A percentile compares a stretch with the other conserved stretches of the same genome.
phyloP scores from a whole-genome alignment of 2,888 invertebrate species.

The Ischnura elegans region DNA sequence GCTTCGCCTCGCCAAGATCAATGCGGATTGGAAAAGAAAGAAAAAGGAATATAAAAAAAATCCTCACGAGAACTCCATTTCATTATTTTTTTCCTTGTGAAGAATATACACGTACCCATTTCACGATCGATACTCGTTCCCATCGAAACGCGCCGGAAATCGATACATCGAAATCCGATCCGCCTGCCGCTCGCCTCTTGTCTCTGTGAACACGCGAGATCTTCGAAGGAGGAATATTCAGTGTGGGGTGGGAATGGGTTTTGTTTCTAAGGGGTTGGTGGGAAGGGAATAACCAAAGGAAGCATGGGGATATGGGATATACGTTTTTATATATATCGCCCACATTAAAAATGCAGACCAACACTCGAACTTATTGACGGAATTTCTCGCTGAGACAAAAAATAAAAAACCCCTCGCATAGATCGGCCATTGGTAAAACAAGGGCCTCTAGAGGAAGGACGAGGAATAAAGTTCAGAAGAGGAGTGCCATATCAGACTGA shows the following conservation, averaged over 20 bases:
- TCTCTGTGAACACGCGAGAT: neutral
- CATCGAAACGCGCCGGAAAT: neutral
- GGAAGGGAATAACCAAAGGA: neutral
- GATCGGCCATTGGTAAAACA: neutral
- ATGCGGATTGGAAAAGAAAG: neutral
- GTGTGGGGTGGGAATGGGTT: neutral
- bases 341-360: neutral
- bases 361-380: conserved; percentile 2
- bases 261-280: neutral
- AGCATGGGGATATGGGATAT: neutral
- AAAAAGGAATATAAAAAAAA: neutral
- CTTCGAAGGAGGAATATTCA: neutral
- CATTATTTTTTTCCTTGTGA: neutral
- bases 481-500: neutral
- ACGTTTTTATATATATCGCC: neutral
- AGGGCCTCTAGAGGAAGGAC: neutral
- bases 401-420: neutral
- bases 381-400: neutral
- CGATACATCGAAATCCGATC: conserved; percentile 22
- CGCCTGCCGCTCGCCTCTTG: neutral
- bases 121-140: neutral
- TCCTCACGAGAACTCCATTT: neutral
- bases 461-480: neutral
- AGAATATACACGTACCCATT: neutral
- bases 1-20: neutral